phyloP scores from a whole-genome alignment of 2,888 invertebrate genomes.

The Linnaemya tessellans region DNA sequence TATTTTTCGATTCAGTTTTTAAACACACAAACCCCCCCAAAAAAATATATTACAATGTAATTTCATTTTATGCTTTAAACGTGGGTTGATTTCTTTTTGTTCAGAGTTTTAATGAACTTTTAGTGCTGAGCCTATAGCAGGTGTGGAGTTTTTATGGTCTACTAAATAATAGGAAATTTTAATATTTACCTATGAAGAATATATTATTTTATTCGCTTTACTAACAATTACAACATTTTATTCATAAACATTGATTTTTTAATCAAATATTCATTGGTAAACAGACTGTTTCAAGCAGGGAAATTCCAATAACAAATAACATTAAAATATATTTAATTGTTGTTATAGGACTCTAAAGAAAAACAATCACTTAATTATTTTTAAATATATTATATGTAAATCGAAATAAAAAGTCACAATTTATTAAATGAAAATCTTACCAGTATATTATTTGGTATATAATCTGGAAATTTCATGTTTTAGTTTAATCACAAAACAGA shows the following conservation, averaged over 20 bases:
- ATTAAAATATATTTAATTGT: no score
- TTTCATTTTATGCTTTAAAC: slow-evolving; percentile 42
- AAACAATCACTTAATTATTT: no score
- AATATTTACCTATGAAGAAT: slow-evolving; percentile 29
- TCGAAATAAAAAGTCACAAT: slow-evolving; percentile 17
- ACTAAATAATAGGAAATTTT: slow-evolving; percentile 29
- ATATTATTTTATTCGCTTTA: slow-evolving; percentile 25
- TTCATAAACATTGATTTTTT: slow-evolving; percentile 35
- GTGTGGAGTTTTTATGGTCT: slow-evolving; percentile 61
- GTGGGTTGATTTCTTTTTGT: slow-evolving; percentile 41
- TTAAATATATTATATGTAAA: neutral
- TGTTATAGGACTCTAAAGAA: no score
- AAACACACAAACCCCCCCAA: slow-evolving; percentile 11
- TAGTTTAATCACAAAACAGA: slow-evolving; percentile 61
- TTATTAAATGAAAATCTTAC: slow-evolving; percentile 73
- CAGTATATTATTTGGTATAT: slow-evolving; percentile 82
- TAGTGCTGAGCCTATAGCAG: slow-evolving; percentile 47
- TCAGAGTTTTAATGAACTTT: slow-evolving; percentile 17
- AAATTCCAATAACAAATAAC: no score
- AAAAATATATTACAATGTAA: slow-evolving; percentile 15
- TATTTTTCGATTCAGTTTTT: slow-evolving; percentile 1
- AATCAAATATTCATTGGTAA: neutral
- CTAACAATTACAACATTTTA: slow-evolving; percentile 43
- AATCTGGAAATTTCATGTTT: slow-evolving; percentile 82
- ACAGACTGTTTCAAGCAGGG: no score